Evolutionary conservation across 2,888 invertebrate species (phyloP).

Genomic region (Calameuta pallipes): DNA sequence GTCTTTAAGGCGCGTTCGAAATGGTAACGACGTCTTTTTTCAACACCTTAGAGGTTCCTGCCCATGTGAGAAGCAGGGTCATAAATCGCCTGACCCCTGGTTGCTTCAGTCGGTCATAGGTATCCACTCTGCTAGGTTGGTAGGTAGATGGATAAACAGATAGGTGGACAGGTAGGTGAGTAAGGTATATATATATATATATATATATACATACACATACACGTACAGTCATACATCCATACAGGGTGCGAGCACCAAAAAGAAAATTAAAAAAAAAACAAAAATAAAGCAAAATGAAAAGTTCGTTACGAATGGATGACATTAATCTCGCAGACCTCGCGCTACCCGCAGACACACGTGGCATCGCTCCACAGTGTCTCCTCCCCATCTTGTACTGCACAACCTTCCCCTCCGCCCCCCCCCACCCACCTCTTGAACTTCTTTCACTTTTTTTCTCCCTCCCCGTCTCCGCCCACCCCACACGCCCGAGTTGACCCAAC

Average conservation of each 20-base stretch:
- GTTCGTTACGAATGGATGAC: slow-evolving; percentile 2
- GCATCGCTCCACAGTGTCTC: not conserved
- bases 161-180: too few relatives aligned
- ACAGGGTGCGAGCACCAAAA: not conserved
- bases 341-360: slow-evolving; percentile 3
- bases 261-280: not conserved
- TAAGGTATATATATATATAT: too few relatives aligned
- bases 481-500: too few relatives aligned
- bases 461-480: too few relatives aligned
- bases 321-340: slow-evolving; percentile 3
- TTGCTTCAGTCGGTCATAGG: not conserved
- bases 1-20: too few relatives aligned
- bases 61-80: not conserved
- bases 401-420: too few relatives aligned
- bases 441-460: too few relatives aligned
- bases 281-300: not conserved
- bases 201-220: not conserved
- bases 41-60: not conserved
- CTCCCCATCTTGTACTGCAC: too few relatives aligned
- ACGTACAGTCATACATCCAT: too few relatives aligned
- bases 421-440: too few relatives aligned
- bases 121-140: too few relatives aligned
- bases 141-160: too few relatives aligned
- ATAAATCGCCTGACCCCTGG: not conserved
- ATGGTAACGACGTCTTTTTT: not conserved